Conservation (phyloP, 2,797 vertebrate species). For the Peromyscus eremicus region DNA sequence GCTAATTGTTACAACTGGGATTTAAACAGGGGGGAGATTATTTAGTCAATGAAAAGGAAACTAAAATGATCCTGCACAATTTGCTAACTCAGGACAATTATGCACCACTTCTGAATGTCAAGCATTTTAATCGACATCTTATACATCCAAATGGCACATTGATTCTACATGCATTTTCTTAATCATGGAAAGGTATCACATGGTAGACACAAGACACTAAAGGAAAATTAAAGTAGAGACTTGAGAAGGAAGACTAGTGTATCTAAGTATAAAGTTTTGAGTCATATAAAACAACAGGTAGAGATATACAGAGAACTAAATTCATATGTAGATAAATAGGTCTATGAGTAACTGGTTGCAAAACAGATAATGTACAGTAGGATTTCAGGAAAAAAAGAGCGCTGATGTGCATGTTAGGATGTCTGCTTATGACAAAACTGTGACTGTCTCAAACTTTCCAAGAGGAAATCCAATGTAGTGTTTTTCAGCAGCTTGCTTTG, state of each 20-base stretch:
- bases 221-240: neutral
- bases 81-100: conserved; percentile 58
- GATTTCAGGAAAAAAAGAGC: neutral
- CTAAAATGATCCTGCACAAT: conserved; percentile 4
- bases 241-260: neutral
- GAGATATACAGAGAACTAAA: neutral
- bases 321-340: neutral
- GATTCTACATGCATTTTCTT: neutral
- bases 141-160: neutral
- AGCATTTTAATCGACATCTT: conserved; percentile 13
- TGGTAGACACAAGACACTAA: neutral
- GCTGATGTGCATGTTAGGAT: neutral
- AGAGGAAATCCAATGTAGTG: too few relatives aligned
- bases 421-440: neutral
- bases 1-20: conserved; percentile 67
- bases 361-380: neutral
- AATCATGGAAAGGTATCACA: neutral
- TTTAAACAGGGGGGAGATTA: conserved; percentile 59
- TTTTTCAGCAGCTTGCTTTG: neutral
- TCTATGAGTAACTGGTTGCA: neutral
- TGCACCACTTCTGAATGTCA: neutral
- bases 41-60: conserved; percentile 34
- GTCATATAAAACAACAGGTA: neutral
- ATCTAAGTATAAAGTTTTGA: neutral
- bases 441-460: neutral